These are phyloP conservation scores for Emydoidea blandingii DNA, from an alignment of 2,797 vertebrate genomes.

Conservation along the genomic window DNA sequence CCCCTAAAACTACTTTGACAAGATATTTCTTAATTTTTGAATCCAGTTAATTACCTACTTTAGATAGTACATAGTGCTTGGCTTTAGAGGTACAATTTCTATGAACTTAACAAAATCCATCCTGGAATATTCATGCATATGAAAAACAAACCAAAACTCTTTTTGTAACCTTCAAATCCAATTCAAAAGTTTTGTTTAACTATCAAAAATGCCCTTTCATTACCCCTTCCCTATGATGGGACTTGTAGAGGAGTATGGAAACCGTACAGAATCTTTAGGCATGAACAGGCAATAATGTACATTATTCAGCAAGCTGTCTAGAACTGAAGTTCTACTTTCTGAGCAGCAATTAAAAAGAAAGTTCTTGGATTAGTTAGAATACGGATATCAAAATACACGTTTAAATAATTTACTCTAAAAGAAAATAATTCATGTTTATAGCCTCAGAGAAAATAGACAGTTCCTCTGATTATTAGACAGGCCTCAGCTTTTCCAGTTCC, in stretches of 20 bases:
- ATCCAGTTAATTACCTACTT: neutral
- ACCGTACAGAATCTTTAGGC: neutral
- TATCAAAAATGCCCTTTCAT: slow-evolving; percentile 36
- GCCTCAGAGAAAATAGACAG: slow-evolving; percentile 63
- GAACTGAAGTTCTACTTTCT: slow-evolving; percentile 24
- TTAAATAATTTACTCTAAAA: slow-evolving; percentile 75
- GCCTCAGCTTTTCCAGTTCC: slow-evolving; percentile 93
- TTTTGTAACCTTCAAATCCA: slow-evolving; percentile 40
- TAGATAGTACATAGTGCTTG: neutral
- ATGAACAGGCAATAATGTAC: slow-evolving; percentile 1
- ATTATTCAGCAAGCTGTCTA: slow-evolving; percentile 47
- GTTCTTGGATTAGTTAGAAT: slow-evolving; percentile 24
- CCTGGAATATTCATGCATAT: neutral
- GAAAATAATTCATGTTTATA: slow-evolving; percentile 50
- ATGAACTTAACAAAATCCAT: neutral
- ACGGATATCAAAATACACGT: slow-evolving; percentile 63
- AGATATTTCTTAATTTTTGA: slow-evolving; percentile 5
- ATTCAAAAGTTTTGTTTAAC: slow-evolving; percentile 38
- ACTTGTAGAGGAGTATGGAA: slow-evolving; percentile 17
- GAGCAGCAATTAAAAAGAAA: slow-evolving; percentile 66
- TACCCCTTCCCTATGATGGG: slow-evolving; percentile 3
- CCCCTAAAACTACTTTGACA: neutral
- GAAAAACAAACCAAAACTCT: slow-evolving; percentile 10
- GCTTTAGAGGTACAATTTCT: neutral
- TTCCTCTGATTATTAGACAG: slow-evolving; percentile 55